Evolutionary conservation across 2,113 vertebrate genomes (phyloP), one percentile per base, ranked within the genome.

Genomic region (Zosterops pallidus): DNA sequence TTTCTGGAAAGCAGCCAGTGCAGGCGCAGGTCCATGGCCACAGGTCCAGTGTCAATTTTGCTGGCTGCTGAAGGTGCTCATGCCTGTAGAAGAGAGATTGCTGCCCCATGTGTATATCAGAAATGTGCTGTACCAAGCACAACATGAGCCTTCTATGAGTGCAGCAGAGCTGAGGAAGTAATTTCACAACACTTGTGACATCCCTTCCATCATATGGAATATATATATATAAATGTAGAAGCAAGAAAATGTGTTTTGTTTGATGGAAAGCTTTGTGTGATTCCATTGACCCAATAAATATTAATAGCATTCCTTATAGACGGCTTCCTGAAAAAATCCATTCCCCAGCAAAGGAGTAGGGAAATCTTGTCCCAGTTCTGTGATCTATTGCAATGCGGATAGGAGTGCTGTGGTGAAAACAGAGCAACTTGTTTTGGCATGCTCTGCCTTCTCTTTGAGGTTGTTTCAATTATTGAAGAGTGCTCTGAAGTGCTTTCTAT

Each of bases 391-490:
- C 84, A 69, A 20, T 41, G 65, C 78, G 55, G 62, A 91, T 65
- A 52, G 42, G 42, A 86, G 9, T 35, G 65, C 24, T 52, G 42
- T 35, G 72, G 35, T 89, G 89, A 82, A 78, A 91, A 52, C 50
- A 87, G 47, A 95, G 74, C 81, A 56, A 56, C 70, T 79, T 82
- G 37, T 56, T 89, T 62, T 82, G 70, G 46, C 77, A 35, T 79
- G 69, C 60, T 72, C 41, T 82, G 53, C 49, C 31, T 79, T 87
- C 55, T 42, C 65, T 89, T 94, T 81, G 72, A 95, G 65, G 56
- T 37, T 46, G 23, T 71, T 79, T 92, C 57, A 95, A 95, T 96
- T 94, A 92, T 87, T 91, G 83, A 81, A 81, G 44, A 63, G 46
- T 53, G 56, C 57, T 86, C 0, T 18, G 46, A 95, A 75, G n/a